Evolutionary conservation across 2,797 vertebrate genomes (phyloP), one percentile per base, ranked within the genome.

Genomic region (Pterois miles): DNA sequence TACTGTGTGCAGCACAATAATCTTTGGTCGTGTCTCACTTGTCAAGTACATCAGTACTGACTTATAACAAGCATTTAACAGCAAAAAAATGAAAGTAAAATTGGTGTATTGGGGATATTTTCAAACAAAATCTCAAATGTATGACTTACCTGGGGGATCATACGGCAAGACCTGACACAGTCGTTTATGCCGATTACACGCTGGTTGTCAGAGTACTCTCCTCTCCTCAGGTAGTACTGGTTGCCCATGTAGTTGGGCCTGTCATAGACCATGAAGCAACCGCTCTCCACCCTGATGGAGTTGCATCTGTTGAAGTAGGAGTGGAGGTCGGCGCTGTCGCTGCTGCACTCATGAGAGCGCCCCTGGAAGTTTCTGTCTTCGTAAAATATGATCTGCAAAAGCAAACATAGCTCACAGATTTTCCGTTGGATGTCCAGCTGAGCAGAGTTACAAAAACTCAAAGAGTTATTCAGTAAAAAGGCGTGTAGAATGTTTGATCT

Each of bases 211-310:
- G 93, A 71, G 80, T 95, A 95, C 74, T 95, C 93, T 3, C 95
- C 95, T 62, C 92, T 92, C 57, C 77, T 89, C 85, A 95, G 89
- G 89, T 89, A 95, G 91, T 92, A 95, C 90, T 95, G 94, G 84
- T 95, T 93, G 52, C 95, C 94, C 90, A 88, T 93, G 88, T 90
- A 95, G 88, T 94, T 95, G 70, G 94, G 92, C 33, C 89, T 87
- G 81, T 96, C 94, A 20, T 94, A 95, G 58, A 94, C 84, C 93
- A 95, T 95, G 85, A 95, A 95, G 82, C 92, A 94, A 65, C 94
- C 95, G 10, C 89, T 95, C 75, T 95, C 93, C 87, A 96, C 94
- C 73, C 80, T 82, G 89, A 95, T 95, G 83, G 95, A 95, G 89
- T 94, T 95, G 36, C 95, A 95, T 29, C 89, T 89, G 86, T 84